Base-by-base conservation (phyloP, 2,888 invertebrate genomes). In the Atherix ibis region DNA sequence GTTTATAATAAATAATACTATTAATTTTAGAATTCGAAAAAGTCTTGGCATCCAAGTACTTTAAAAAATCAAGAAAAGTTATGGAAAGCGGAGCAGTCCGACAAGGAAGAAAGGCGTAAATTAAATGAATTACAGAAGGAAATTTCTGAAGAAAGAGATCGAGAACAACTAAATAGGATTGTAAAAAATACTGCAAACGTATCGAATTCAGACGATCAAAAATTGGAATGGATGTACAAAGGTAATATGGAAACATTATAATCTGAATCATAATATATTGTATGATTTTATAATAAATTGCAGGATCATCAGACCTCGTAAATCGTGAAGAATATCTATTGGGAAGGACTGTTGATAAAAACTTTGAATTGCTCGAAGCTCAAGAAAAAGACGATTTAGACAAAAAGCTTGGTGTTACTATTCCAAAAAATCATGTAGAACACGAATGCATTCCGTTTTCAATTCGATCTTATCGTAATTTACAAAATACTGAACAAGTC, bases 151-250 rank as follows among this genome's bases (percentile, higher is more conserved):
- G 79, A 80, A 47, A 64, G 70, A 41, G 73, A 72, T 39, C 63
- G 70, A 3, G 71, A 76, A 32, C 74, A 77, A 40, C 62, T 80
- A n/a, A 70, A 69, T 35, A 67, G 69, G 29, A 62, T 72, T 35
- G 68, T 73, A 32, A 52, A 71, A 61, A 58, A 62, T 3, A 64
- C 68, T 30, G 70, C 63, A 41, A 66, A 63, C 13, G 56, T 62
- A 47, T 60, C 56, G 2, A 53, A 54, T 12, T 58, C 51, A 29
- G 63, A 61, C 34, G 22, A 22, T 22, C 22, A 22, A 37, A 76
- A 83, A 42, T 58, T 88, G 33, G 79, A 84, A 53, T 88, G 87
- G 87, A 87, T 87, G 85, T 87, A 88, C 53, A 81, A 85, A 66
- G 73, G 58, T 60, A 44, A 42, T 3, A 19, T 17, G 8, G 10